Conservation (phyloP, 2,888 invertebrate genomes). For the Carabus problematicus region DNA sequence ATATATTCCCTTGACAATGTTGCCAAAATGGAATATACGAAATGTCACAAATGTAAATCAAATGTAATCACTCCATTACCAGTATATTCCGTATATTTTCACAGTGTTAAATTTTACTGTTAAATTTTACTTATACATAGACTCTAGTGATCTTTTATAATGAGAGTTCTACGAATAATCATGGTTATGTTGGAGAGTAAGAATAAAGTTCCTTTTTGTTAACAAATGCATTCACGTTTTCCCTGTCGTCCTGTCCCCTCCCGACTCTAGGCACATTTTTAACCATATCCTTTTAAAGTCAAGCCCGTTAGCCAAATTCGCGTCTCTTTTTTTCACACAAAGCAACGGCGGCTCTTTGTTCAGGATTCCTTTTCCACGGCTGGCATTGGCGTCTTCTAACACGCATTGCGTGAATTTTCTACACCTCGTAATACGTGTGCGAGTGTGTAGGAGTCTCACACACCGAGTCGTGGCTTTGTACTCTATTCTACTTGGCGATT, state of each 20-base stretch:
- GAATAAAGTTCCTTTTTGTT: neutral
- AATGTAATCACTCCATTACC: too few species aligned
- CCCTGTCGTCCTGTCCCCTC: neutral
- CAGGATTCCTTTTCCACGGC: conserved; percentile 26
- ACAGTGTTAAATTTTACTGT: too few species aligned
- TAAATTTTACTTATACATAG: too few species aligned
- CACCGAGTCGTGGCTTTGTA: conserved; percentile 28
- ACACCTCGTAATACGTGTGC: conserved; percentile 8
- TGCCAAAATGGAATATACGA: conserved; percentile 3
- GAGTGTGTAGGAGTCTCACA: conserved; percentile 10
- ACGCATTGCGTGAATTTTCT: conserved; percentile 25
- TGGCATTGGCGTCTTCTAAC: conserved; percentile 16
- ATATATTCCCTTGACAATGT: neutral
- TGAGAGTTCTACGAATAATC: neutral
- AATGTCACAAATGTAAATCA: too few species aligned
- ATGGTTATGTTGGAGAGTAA: neutral
- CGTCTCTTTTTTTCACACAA: conserved; percentile 27
- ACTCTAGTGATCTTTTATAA: too few species aligned
- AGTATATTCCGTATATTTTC: too few species aligned
- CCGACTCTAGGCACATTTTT: conserved; percentile 2
- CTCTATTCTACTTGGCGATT: conserved; percentile 21
- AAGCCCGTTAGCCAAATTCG: conserved; percentile 27
- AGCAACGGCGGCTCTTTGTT: conserved; percentile 27
- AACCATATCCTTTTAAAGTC: conserved; percentile 15
- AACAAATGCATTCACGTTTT: too few species aligned